Evolutionary conservation across 1,140 invertebrate genomes (phyloP).

Genomic region (Drosophila ironensis): DNA sequence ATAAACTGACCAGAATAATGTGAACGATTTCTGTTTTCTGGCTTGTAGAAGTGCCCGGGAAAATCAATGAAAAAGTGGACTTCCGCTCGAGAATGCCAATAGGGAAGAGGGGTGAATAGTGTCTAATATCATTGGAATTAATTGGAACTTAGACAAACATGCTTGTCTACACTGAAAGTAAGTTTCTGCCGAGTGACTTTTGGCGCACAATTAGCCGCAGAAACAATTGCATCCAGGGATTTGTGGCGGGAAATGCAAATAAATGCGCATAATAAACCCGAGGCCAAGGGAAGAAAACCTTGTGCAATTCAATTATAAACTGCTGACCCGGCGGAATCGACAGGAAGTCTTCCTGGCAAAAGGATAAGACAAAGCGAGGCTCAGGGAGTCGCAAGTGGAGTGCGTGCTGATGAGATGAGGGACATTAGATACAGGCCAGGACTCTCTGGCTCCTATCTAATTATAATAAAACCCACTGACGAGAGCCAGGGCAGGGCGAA

Average conservation of each 20-base stretch:
- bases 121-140: too few species aligned
- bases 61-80: too few species aligned
- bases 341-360: slow-evolving; percentile 46
- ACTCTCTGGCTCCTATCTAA: slow-evolving; percentile 51
- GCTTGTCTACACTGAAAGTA: slow-evolving; percentile 1
- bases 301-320: slow-evolving; percentile 79
- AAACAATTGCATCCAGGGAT: slow-evolving; percentile 44
- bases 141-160: too few species aligned
- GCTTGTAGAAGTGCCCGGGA: neutral
- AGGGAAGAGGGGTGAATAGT: too few species aligned
- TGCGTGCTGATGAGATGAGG: slow-evolving; percentile 46
- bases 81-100: too few species aligned
- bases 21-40: slow-evolving; percentile 1
- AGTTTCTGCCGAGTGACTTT: slow-evolving; percentile 42
- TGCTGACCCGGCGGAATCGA: slow-evolving; percentile 56
- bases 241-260: slow-evolving; percentile 65
- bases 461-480: slow-evolving; percentile 60
- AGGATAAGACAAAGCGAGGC: slow-evolving; percentile 21
- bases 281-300: slow-evolving; percentile 19
- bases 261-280: slow-evolving; percentile 59
- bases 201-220: slow-evolving; percentile 27
- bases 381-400: neutral
- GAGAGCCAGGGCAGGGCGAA: slow-evolving; percentile 8
- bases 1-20: slow-evolving; percentile 53
- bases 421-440: slow-evolving; percentile 27